Conservation (phyloP, 2,888 invertebrate genomes). For the Diadegma fenestrale region DNA sequence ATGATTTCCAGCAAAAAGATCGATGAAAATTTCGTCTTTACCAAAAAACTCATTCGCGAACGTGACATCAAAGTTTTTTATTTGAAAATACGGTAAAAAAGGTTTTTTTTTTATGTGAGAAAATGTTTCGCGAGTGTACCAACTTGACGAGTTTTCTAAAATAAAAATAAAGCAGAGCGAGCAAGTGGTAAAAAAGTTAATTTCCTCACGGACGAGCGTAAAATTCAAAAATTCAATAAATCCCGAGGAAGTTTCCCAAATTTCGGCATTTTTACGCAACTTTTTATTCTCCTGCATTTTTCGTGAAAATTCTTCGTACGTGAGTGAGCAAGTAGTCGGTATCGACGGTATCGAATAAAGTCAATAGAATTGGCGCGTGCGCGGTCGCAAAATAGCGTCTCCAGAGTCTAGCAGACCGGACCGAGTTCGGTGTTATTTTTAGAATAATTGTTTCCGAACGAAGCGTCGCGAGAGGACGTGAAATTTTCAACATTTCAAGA, state of each 20-base stretch:
- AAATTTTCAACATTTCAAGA: constrained; percentile 64
- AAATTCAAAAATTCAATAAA: neutral
- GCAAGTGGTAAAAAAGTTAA: neutral
- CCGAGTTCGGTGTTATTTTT: constrained; percentile 76
- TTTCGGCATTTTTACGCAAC: neutral
- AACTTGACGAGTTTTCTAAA: neutral
- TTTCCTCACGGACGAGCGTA: neutral
- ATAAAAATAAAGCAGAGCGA: neutral
- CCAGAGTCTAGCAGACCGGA: constrained; percentile 69
- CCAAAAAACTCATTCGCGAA: neutral
- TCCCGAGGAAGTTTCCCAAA: neutral
- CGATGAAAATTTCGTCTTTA: neutral
- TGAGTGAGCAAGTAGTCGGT: neutral
- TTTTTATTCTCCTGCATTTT: neutral
- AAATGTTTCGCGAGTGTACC: constrained; percentile 14
- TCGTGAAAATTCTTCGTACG: neutral
- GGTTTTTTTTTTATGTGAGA: neutral
- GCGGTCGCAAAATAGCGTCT: constrained; percentile 62
- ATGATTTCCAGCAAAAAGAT: neutral
- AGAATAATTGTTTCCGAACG: constrained; percentile 67
- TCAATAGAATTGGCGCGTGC: constrained; percentile 78
- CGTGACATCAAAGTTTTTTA: neutral
- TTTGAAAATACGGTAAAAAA: neutral
- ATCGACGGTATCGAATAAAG: constrained; percentile 63
- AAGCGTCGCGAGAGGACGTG: constrained; percentile 56